Evolutionary conservation across 2,797 vertebrate genomes (phyloP).

Genomic region (Enteromius trimaculatus): DNA sequence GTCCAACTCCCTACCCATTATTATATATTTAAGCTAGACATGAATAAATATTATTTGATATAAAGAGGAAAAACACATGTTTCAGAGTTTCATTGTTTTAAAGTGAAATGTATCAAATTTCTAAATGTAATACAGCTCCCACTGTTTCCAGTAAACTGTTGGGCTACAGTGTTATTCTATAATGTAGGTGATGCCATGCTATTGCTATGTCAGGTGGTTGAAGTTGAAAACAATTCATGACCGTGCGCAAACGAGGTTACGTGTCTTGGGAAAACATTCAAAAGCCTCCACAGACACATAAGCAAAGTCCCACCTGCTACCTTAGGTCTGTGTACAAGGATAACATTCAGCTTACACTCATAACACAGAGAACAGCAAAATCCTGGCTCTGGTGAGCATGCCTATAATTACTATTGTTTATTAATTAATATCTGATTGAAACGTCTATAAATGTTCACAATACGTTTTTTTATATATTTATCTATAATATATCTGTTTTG

Average conservation of each 20-base stretch:
- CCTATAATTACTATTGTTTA: neutral
- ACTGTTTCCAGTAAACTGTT: neutral
- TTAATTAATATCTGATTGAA: neutral
- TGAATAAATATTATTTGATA: neutral
- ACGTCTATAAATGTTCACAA: neutral
- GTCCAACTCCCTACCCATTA: too few relatives aligned
- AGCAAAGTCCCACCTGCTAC: slow-evolving; percentile 36
- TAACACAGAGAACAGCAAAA: neutral
- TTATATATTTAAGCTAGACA: neutral
- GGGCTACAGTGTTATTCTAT: neutral
- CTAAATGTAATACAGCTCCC: neutral
- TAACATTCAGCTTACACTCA: slow-evolving; percentile 6
- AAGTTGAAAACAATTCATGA: neutral
- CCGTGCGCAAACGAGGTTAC: neutral
- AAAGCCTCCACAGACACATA: slow-evolving; percentile 14
- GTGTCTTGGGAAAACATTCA: slow-evolving; percentile 21
- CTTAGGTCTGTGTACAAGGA: neutral
- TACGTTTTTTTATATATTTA: neutral
- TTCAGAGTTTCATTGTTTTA: neutral
- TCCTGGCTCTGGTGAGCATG: slow-evolving; percentile 24
- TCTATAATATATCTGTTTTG: neutral
- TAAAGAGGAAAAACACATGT: neutral
- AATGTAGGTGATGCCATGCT: neutral
- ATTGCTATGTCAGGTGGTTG: neutral
- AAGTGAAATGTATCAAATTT: neutral